Percentiles rank a stretch among this genome's conserved stretches.
These are phyloP conservation scores for Drosophila kanekoi DNA, from an alignment of 2,888 invertebrate species.

Conservation along the genomic window DNA sequence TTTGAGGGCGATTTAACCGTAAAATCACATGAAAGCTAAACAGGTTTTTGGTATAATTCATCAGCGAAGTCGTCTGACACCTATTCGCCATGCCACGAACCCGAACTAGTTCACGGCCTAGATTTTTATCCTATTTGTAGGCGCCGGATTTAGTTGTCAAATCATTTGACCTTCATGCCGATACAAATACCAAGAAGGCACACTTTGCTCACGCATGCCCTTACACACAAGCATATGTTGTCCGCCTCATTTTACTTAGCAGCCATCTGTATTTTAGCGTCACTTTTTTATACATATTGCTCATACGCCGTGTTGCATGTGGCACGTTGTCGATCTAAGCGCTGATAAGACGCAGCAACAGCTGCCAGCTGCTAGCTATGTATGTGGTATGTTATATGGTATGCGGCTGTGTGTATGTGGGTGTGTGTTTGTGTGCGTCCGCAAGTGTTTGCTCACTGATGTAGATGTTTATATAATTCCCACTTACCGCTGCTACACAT, in stretches of 20 bases:
- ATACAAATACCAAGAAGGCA: conserved; percentile 9
- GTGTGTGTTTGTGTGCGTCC: conserved; percentile 8
- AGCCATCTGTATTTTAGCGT: conserved; percentile 6
- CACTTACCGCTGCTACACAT: conserved; percentile 63
- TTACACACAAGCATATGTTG: conserved; percentile 25
- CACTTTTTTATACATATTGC: conserved; percentile 42
- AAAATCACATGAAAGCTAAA: not conserved
- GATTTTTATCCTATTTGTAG: conserved; percentile 12
- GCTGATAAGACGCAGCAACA: conserved; percentile 71
- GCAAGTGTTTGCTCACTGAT: conserved; percentile 43
- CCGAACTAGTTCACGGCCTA: conserved; percentile 4
- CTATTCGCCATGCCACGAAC: not conserved
- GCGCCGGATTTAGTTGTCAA: conserved; percentile 5
- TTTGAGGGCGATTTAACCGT: not conserved
- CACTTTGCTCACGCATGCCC: not conserved
- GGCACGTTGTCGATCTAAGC: conserved; percentile 60
- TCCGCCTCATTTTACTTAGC: conserved; percentile 6
- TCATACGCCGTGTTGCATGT: conserved; percentile 55
- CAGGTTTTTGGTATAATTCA: not conserved
- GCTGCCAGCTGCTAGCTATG: conserved; percentile 59
- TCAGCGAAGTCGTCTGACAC: not conserved
- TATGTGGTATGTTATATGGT: conserved; percentile 13
- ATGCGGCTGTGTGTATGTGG: conserved; percentile 2
- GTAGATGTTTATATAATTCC: conserved; percentile 72
- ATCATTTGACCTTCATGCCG: conserved; percentile 20